Conservation (phyloP, 2,797 vertebrate genomes). For the Enteromius trimaculatus region DNA sequence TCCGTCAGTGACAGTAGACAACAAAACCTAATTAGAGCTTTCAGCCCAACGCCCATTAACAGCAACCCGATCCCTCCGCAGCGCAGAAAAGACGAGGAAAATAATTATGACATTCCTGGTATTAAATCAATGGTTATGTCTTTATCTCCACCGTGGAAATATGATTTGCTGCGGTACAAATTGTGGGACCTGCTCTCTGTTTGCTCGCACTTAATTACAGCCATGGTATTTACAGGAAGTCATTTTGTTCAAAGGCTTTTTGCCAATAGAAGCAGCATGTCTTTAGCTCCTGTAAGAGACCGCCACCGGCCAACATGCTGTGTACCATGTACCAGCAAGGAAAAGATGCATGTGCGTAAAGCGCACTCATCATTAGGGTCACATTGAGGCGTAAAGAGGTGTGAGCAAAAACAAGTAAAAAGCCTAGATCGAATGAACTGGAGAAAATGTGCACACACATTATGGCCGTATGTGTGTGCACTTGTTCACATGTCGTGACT, state of each 20-base stretch:
- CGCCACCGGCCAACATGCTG: slow-evolving; percentile 80
- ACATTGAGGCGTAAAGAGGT: slow-evolving; percentile 63
- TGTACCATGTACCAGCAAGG: slow-evolving; percentile 72
- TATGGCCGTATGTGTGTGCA: slow-evolving; percentile 36
- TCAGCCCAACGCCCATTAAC: slow-evolving; percentile 84
- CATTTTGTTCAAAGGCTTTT: slow-evolving; percentile 92
- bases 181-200: slow-evolving; percentile 93
- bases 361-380: slow-evolving; percentile 37
- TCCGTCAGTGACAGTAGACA: slow-evolving; percentile 83
- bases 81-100: slow-evolving; percentile 74
- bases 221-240: slow-evolving; percentile 91
- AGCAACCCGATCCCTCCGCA: slow-evolving; percentile 85
- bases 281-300: slow-evolving; percentile 79
- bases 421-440: slow-evolving; percentile 62
- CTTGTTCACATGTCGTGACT: slow-evolving; percentile 66
- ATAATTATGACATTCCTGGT: slow-evolving; percentile 91
- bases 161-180: slow-evolving; percentile 93
- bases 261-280: slow-evolving; percentile 83
- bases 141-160: slow-evolving; percentile 90
- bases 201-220: slow-evolving; percentile 94
- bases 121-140: slow-evolving; percentile 94
- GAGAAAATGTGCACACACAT: slow-evolving; percentile 71
- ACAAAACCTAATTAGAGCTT: slow-evolving; percentile 94
- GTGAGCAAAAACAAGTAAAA: slow-evolving; percentile 63
- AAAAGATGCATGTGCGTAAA: slow-evolving; percentile 64